These are phyloP conservation scores for Charina bottae DNA, from an alignment of 2,113 vertebrate genomes.

Conservation along the genomic window DNA sequence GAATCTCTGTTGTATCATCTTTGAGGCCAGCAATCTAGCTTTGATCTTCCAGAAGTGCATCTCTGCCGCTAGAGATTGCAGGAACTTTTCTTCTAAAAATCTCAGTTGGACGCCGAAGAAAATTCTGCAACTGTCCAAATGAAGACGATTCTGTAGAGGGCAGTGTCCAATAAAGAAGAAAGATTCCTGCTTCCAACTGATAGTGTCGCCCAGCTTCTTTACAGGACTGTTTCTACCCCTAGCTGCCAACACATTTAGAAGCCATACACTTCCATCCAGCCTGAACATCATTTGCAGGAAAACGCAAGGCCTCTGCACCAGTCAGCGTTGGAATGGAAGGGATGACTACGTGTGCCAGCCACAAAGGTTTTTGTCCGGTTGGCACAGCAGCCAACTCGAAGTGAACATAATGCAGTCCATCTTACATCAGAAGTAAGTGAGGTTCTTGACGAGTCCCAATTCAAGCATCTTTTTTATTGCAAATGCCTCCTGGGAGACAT, in stretches of 20 bases:
- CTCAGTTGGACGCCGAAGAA: background rate
- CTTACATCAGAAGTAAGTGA: constrained; percentile 75
- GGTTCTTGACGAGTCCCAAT: constrained; percentile 75
- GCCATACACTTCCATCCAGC: background rate
- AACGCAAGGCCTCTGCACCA: background rate
- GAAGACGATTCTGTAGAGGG: fast-evolving
- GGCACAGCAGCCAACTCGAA: background rate
- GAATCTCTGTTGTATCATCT: background rate
- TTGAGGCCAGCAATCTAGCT: background rate
- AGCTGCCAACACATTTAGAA: background rate
- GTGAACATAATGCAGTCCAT: background rate
- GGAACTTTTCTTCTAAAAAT: background rate
- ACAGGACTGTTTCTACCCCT: background rate
- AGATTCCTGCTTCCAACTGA: too few species aligned
- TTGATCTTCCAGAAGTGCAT: background rate
- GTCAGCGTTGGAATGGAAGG: background rate
- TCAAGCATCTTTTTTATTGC: constrained; percentile 80
- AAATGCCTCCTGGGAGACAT: constrained; percentile 74
- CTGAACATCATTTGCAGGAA: background rate
- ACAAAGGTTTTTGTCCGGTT: background rate
- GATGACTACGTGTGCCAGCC: background rate
- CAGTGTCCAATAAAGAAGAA: too few species aligned
- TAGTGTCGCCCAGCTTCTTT: background rate
- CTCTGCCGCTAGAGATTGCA: background rate
- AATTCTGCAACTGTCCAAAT: fast-evolving